Percentiles rank a stretch among this genome's conserved stretches.
phyloP scores from a whole-genome alignment of 2,797 vertebrate species.

The Ataeniobius toweri region DNA sequence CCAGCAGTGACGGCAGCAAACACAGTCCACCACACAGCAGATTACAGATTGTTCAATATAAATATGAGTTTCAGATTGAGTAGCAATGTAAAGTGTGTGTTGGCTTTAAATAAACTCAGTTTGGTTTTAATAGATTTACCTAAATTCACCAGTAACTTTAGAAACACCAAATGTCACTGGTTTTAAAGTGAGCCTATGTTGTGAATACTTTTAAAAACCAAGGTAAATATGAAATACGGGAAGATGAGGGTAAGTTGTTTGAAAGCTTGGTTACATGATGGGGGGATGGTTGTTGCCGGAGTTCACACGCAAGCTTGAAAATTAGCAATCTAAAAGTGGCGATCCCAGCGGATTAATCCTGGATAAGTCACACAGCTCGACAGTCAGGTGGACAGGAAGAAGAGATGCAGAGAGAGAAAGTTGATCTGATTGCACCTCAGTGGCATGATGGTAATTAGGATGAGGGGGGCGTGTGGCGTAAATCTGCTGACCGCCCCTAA shows the following conservation, averaged over 20 bases:
- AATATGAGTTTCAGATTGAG: background rate
- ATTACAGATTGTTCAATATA: background rate
- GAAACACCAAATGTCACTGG: background rate
- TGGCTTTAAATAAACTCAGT: background rate
- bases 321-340: conserved; percentile 65
- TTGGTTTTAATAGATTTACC: background rate
- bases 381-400: conserved; percentile 39
- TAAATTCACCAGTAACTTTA: background rate
- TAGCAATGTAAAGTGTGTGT: no score
- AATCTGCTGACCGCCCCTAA: background rate
- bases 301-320: conserved; percentile 63
- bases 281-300: conserved; percentile 39
- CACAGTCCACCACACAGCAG: conserved; percentile 35
- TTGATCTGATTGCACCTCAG: conserved; percentile 20
- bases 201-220: background rate
- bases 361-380: conserved; percentile 60
- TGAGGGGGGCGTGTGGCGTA: conserved; percentile 11
- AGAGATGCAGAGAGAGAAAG: conserved; percentile 8
- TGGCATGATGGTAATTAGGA: conserved; percentile 14
- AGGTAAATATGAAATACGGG: background rate
- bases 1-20: conserved; percentile 74
- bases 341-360: conserved; percentile 71
- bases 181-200: background rate
- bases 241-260: conserved; percentile 2
- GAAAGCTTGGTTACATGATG: conserved; percentile 35